Conservation (phyloP, 92 coral and sea anemone species). For the Epizoanthus illoricatus region DNA sequence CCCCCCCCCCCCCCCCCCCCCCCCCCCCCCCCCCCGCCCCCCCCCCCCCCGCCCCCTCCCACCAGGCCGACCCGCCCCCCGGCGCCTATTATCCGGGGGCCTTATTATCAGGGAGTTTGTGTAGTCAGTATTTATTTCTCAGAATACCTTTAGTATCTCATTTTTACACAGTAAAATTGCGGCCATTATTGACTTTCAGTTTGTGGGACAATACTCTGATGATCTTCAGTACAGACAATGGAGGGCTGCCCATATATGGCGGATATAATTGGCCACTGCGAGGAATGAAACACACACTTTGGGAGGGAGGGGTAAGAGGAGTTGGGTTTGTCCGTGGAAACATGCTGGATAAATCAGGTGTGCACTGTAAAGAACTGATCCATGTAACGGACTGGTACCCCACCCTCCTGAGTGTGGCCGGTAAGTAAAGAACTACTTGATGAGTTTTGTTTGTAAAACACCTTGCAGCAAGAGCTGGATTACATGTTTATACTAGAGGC, state of each 20-base stretch:
- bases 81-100: no score
- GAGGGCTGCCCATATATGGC: slow-evolving; percentile 60
- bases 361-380: slow-evolving; percentile 54
- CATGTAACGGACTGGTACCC: slow-evolving; percentile 81
- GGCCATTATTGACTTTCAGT: slow-evolving; percentile 25
- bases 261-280: slow-evolving; percentile 86
- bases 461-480: no score
- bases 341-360: slow-evolving; percentile 53
- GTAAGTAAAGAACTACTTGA: slow-evolving; percentile 14
- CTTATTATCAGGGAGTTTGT: no score
- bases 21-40: no score
- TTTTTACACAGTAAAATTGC: background rate
- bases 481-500: no score
- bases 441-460: no score
- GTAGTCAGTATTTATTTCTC: background rate
- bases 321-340: slow-evolving; percentile 66
- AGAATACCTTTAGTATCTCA: background rate
- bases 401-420: slow-evolving; percentile 61
- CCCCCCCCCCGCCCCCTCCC: no score
- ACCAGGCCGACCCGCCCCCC: no score
- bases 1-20: no score
- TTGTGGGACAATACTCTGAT: slow-evolving; percentile 66
- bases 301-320: slow-evolving; percentile 85
- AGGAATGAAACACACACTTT: slow-evolving; percentile 61
- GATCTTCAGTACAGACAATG: slow-evolving; percentile 75